A percentile compares a stretch with the other conserved stretches of the same genome.
These are phyloP conservation scores for Hestina assimilis DNA, from an alignment of 1,140 invertebrate genomes.

Conservation along the genomic window DNA sequence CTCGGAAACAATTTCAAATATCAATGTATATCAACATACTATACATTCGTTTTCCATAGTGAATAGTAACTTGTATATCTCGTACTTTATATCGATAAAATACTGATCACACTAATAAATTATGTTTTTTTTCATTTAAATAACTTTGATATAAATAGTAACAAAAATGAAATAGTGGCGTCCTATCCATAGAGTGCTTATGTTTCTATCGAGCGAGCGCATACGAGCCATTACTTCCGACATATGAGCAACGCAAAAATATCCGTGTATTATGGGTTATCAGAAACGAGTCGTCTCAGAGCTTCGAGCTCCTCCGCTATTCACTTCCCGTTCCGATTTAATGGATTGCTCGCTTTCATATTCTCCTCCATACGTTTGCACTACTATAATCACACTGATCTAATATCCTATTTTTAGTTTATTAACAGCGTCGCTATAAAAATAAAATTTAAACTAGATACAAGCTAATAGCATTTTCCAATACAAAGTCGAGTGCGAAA, in stretches of 20 bases:
- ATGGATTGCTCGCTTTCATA: slow-evolving; percentile 77
- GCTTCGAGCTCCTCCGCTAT: slow-evolving; percentile 44
- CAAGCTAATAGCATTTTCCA: slow-evolving; percentile 51
- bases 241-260: slow-evolving; percentile 78
- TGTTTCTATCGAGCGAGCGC: slow-evolving; percentile 37
- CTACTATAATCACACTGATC: slow-evolving; percentile 53
- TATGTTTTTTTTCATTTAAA: too few relatives aligned
- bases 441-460: slow-evolving; percentile 1
- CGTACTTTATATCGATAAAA: too few relatives aligned
- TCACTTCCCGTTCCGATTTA: slow-evolving; percentile 57
- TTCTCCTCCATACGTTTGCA: slow-evolving; percentile 51
- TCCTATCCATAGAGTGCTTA: slow-evolving; percentile 13
- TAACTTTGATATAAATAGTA: too few relatives aligned
- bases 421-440: not conserved
- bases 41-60: too few relatives aligned
- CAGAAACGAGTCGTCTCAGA: slow-evolving; percentile 63
- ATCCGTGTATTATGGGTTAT: slow-evolving; percentile 77
- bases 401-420: slow-evolving; percentile 7
- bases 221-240: slow-evolving; percentile 75
- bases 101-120: too few relatives aligned
- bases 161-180: too few relatives aligned
- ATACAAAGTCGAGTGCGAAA: slow-evolving; percentile 58
- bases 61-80: too few relatives aligned
- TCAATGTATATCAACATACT: not conserved
- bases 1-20: too few relatives aligned